A percentile compares a stretch with the other conserved stretches of the same genome.
Conservation (phyloP, 1,140 invertebrate genomes). For the Ostrea denselamellosa region DNA sequence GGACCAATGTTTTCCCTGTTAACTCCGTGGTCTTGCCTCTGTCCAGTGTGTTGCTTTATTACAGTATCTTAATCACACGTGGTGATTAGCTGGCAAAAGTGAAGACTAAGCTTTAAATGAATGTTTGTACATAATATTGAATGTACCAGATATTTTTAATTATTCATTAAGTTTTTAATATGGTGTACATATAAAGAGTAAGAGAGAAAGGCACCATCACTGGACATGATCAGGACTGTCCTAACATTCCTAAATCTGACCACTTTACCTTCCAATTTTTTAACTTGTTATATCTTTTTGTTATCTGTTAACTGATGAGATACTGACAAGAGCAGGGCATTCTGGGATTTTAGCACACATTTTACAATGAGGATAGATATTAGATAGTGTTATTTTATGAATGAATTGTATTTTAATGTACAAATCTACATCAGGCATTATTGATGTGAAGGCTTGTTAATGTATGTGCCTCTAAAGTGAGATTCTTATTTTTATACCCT, state of each 20-base stretch:
- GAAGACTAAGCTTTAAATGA: background rate
- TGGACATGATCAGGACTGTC: background rate
- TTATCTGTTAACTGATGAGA: slow-evolving; percentile 36
- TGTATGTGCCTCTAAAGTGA: slow-evolving; percentile 31
- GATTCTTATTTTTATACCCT: slow-evolving; percentile 33
- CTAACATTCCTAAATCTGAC: slow-evolving; percentile 27
- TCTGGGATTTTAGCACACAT: slow-evolving; percentile 34
- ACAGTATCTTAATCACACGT: background rate
- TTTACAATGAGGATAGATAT: slow-evolving; percentile 38
- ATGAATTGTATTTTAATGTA: slow-evolving; percentile 31
- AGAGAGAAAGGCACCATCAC: background rate
- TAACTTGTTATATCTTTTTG: slow-evolving; percentile 28
- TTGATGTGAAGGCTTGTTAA: slow-evolving; percentile 26
- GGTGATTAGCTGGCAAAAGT: background rate
- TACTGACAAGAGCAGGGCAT: slow-evolving; percentile 34
- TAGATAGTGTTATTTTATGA: slow-evolving; percentile 38
- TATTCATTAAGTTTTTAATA: background rate
- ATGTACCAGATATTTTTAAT: slow-evolving; percentile 4
- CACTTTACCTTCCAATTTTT: slow-evolving; percentile 29
- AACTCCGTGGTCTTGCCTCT: background rate
- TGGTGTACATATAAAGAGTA: background rate
- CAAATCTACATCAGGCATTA: slow-evolving; percentile 37
- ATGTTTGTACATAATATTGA: slow-evolving; percentile 5
- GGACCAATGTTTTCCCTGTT: slow-evolving; percentile 24
- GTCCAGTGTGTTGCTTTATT: background rate